Base-by-base conservation (phyloP, 2,888 invertebrate genomes). In the Drosophila cognata region DNA sequence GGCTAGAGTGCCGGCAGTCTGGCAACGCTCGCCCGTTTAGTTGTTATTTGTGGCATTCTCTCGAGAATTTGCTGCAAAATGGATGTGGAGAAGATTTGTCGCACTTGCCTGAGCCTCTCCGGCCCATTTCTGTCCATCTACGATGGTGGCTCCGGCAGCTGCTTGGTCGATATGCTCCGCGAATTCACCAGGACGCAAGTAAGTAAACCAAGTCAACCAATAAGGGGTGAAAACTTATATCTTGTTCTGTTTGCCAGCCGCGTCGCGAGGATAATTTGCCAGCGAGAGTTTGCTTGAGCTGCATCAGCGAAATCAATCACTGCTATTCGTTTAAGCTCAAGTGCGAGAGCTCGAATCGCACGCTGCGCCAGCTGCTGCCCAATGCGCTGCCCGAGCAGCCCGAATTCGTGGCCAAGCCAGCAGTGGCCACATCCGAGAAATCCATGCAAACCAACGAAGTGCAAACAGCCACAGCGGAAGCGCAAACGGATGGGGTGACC, bases 291-390 rank as follows among this genome's bases (percentile, higher is more conserved):
- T 93, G 93, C 58, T 75, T 92, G 0, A 75, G 80, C 7, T 93
- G 93, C 69, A 90, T 93, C 7, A 91, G 92, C 46, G 92, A 93
- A 71, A 93, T 93, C 4, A 93, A 93, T 79, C 91, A 91, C 4
- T 92, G 93, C 48, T 92, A 89, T 53, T 90, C 92, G 0, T 93
- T 93, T 61, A 93, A 93, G 75, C 89, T 92, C 16, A 93, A 92
- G 70, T 93, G 93, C 56, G 92, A 93, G 60, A 93, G 90, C 41
- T 92, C 93, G 0, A 92, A 92, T 41, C 85, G 89, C 35, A 92
- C 93, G 0, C 77, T 94, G 21, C 89, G 91, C 18, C 92, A 93
- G 55, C 75, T 93, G 58, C 56, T 93, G 18, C 89, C 88, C 4
- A 79, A 90, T 66, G 88, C 91, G 0, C 50, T 84, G 58, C 83